phyloP scores from a whole-genome alignment of 2,888 invertebrate species.

The Cordilura impudica region DNA sequence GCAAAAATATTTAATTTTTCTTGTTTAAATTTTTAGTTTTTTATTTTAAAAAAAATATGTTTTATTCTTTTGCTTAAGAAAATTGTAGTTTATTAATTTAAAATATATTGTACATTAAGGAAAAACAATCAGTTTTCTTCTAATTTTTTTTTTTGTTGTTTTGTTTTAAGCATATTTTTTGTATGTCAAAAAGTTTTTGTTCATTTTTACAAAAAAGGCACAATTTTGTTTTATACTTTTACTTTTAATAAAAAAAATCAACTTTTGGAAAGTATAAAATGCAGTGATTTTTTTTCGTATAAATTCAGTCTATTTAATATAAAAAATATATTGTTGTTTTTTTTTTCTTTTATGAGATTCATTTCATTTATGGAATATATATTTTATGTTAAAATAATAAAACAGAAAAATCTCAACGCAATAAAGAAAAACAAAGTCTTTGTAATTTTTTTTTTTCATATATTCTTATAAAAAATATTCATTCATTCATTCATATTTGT shows the following conservation, averaged over 20 bases:
- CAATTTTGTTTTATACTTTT: conserved; percentile 38
- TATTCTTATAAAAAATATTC: conserved; percentile 47
- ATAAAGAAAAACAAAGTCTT: conserved; percentile 24
- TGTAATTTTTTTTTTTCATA: background rate
- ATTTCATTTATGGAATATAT: conserved; percentile 22
- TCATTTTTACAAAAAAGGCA: conserved; percentile 63
- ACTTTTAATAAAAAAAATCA: conserved; percentile 38
- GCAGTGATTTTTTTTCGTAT: conserved; percentile 56
- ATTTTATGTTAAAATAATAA: conserved; percentile 1
- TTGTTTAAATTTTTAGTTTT: conserved; percentile 28
- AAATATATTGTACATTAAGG: conserved; percentile 25
- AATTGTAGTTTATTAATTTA: conserved; percentile 65
- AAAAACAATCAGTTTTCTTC: conserved; percentile 10
- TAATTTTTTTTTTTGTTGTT: background rate
- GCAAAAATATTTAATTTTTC: background rate
- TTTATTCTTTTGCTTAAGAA: conserved; percentile 55
- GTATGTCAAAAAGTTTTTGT: conserved; percentile 33
- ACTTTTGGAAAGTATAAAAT: conserved; percentile 49
- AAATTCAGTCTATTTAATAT: conserved; percentile 60
- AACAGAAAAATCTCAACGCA: conserved; percentile 18
- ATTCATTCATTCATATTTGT: background rate
- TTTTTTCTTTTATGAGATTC: conserved; percentile 53
- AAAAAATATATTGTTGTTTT: conserved; percentile 42
- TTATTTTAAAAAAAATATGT: background rate
- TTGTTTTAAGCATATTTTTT: too few relatives aligned